Evolutionary conservation across 2,888 invertebrate genomes (phyloP), one percentile per base, ranked within the genome.

Genomic region (Doris montereyensis): DNA sequence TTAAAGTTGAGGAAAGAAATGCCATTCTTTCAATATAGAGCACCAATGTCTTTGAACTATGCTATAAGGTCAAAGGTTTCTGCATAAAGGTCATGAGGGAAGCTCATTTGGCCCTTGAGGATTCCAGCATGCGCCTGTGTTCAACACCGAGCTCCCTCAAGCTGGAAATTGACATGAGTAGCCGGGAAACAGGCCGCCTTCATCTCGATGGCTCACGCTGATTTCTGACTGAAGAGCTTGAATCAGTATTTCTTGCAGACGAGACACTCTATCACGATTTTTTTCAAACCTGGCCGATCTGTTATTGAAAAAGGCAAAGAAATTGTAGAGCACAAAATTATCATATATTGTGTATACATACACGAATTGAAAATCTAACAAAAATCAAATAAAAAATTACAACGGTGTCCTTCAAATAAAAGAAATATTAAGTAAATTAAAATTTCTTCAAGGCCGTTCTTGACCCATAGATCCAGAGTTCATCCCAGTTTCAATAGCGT

Each of bases 91-190:
- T 89, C 88, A 82, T 89, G 89, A 57, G 86, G 86, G 77, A 89
- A 89, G 78, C 85, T 88, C 85, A 89, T 88, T 79, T 89, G 88
- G 32, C 88, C 88, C 80, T 89, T 89, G 5, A 90, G 26, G 85
- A 87, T 77, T 87, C 87, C 57, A 91, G 84, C 89, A 90, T 89
- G 34, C 89, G 85, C 17, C 89, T 82, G 82, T 91, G 90, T 81
- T 91, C 91, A 0, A 89, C 88, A n/a, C 89, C 90, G 21, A 91
- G 87, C 78, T 91, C 91, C 13, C 90, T 88, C 24, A 91, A 86
- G 82, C 88, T 89, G 75, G 90, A 90, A 78, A 90, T 90, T 84
- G 89, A 88, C 90, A 91, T 90, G 73, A 91, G 87, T 1, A 91
- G 86, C 3, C 90, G 88, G 91, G 90, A 77, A 90, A 90, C 35